phyloP scores from a whole-genome alignment of 2,888 invertebrate genomes.

The Neoascia interrupta region DNA sequence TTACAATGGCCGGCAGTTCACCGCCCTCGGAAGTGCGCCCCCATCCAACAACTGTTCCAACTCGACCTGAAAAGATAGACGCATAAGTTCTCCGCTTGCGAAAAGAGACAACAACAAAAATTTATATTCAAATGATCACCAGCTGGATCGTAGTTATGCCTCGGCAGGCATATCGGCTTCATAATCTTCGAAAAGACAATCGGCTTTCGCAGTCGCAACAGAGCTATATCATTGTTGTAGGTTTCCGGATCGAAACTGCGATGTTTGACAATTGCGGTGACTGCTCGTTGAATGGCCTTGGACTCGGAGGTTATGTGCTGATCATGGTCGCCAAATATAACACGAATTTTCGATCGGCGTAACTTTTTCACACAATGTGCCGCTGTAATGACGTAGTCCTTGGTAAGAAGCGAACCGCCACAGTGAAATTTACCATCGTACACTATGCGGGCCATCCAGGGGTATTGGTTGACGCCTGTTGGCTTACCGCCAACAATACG shows the following conservation, averaged over 20 bases:
- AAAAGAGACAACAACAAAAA: neutral
- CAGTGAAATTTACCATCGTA: slow-evolving; percentile 95
- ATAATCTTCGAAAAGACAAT: slow-evolving; percentile 84
- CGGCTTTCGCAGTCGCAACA: slow-evolving; percentile 88
- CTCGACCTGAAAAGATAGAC: slow-evolving; percentile 73
- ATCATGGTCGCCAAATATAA: slow-evolving; percentile 92
- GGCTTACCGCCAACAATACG: slow-evolving; percentile 92
- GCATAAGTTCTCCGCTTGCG: neutral
- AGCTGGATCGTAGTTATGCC: slow-evolving; percentile 80
- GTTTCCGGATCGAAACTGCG: slow-evolving; percentile 91
- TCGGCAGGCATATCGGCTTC: slow-evolving; percentile 88
- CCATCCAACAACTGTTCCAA: slow-evolving; percentile 92
- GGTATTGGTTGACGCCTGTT: slow-evolving; percentile 90
- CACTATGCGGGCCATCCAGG: slow-evolving; percentile 92
- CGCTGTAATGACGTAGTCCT: slow-evolving; percentile 91
- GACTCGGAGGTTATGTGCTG: slow-evolving; percentile 89
- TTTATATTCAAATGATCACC: slow-evolving; percentile 80
- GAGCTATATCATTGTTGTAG: slow-evolving; percentile 92
- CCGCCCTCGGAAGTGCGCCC: slow-evolving; percentile 91
- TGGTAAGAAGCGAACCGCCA: slow-evolving; percentile 90
- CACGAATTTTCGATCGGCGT: slow-evolving; percentile 88
- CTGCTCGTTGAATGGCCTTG: slow-evolving; percentile 89
- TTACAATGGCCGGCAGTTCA: slow-evolving; percentile 87
- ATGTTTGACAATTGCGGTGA: slow-evolving; percentile 88
- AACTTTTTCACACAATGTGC: slow-evolving; percentile 91